These are phyloP conservation scores for Aproaerema taeniolella DNA, from an alignment of 2,888 invertebrate genomes.

Conservation along the genomic window DNA sequence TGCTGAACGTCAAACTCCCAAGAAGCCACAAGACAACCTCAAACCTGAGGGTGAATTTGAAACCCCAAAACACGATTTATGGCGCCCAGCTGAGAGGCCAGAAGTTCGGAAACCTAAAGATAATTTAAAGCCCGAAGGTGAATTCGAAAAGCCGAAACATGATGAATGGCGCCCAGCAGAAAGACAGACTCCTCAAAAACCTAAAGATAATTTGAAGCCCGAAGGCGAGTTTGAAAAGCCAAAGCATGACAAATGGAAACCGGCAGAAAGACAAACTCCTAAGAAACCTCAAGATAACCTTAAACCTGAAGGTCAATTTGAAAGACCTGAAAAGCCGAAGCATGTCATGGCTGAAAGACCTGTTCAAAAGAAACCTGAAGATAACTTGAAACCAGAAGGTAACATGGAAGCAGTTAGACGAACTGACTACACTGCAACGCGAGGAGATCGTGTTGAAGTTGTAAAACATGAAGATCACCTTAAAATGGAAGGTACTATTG, in stretches of 20 bases:
- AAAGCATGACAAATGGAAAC: constrained; percentile 45
- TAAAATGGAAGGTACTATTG: constrained; percentile 81
- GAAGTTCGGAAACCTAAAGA: constrained; percentile 30
- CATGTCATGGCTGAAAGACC: constrained; percentile 66
- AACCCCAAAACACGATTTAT: constrained; percentile 42
- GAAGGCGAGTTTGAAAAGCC: constrained; percentile 75
- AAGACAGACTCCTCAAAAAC: constrained; percentile 49
- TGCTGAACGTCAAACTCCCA: constrained; percentile 49
- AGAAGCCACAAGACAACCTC: constrained; percentile 63
- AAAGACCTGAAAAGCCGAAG: constrained; percentile 40
- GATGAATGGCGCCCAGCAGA: constrained; percentile 51
- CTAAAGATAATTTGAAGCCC: constrained; percentile 68
- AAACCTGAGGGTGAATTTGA: constrained; percentile 77
- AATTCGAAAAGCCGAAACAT: constrained; percentile 64
- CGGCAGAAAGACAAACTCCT: constrained; percentile 46
- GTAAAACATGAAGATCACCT: constrained; percentile 82
- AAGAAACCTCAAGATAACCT: constrained; percentile 70
- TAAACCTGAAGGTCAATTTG: constrained; percentile 71
- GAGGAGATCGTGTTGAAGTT: constrained; percentile 79
- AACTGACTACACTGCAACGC: constrained; percentile 63
- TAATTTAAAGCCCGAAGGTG: constrained; percentile 77
- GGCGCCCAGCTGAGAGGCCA: constrained; percentile 44
- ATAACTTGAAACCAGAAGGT: constrained; percentile 81
- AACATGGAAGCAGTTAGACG: constrained; percentile 66
- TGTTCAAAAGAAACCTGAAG: constrained; percentile 52